These are phyloP conservation scores for Engystomops pustulosus DNA, from an alignment of 2,113 vertebrate species.

Conservation along the genomic window DNA sequence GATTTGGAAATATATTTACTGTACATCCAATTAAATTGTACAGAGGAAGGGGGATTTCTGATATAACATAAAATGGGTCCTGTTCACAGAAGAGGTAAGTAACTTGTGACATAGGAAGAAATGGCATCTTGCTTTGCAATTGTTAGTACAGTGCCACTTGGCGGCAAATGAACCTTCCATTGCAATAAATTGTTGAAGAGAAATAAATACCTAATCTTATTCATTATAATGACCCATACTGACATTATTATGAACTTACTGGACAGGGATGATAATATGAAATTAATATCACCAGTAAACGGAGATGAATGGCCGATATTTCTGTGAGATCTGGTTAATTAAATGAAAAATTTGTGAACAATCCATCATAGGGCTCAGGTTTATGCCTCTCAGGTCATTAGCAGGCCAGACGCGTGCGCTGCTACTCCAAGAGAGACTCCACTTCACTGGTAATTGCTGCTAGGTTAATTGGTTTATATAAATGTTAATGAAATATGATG, in stretches of 20 bases:
- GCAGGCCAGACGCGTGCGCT: background rate
- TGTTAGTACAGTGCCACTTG: too few species aligned
- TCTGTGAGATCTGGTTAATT: slow-evolving; percentile 23
- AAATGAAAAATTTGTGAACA: background rate
- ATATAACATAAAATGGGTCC: too few species aligned
- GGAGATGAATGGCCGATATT: slow-evolving; percentile 22
- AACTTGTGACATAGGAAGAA: background rate
- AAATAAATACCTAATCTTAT: background rate
- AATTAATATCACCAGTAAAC: slow-evolving; percentile 16
- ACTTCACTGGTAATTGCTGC: slow-evolving; percentile 37
- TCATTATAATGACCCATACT: background rate
- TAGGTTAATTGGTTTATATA: slow-evolving; percentile 40
- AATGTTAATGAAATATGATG: slow-evolving; percentile 45
- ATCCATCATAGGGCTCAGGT: slow-evolving; percentile 7
- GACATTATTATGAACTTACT: background rate
- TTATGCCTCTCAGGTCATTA: slow-evolving; percentile 3
- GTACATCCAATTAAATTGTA: too few species aligned
- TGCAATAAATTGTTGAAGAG: background rate
- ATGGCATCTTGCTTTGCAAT: too few species aligned
- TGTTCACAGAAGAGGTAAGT: background rate
- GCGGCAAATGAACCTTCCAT: background rate
- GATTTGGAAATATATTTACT: too few species aligned
- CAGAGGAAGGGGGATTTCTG: too few species aligned
- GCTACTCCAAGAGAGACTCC: background rate
- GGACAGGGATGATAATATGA: background rate